Base-by-base conservation (phyloP, 2,797 vertebrate species). In the Myotis findleyi region DNA sequence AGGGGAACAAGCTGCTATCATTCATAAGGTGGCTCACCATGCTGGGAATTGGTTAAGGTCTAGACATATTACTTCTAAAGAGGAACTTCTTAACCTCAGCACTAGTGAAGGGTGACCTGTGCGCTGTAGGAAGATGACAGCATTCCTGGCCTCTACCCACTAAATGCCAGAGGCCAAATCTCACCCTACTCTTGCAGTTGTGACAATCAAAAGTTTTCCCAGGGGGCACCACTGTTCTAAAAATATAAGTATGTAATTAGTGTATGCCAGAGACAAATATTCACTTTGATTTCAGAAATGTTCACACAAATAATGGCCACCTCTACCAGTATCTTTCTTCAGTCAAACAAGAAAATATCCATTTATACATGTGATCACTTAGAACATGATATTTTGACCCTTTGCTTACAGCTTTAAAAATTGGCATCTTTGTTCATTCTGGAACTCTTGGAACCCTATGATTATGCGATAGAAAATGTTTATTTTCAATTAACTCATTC, bases 251-350 rank as follows among this genome's bases (percentile, higher is more conserved):
- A 36, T 64, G 5, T 71, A 81, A 84, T 55, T 23, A 51, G 33
- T 92, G 36, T 30, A 57, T 55, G 62, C 75, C 75, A 79, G 47
- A 16, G 83, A 76, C 76, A 77, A 93, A 93, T 76, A 57, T 7
- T 59, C 73, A 72, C 44, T 94, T 68, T 30, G 41, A 76, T 80
- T 80, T 87, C 89, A 75, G 69, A 83, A 62, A n/a, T 86, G 71
- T 87, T 93, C 44, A 66, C 9, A 38, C 25, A 91, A 95, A 91
- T 59, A 59, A 59, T 8, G 59, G 21, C 7, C 6, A 64, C 57
- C 14, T 49, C 68, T 72, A 68, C 21, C 21, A 85, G 13, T 30
- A 59, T 69, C 33, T 93, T 77, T 30, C 68, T 68, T 75, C 27
- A 20, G 38, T 44, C 64, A 47, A 93, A 85, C 3, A 59, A 79